These are phyloP conservation scores for Capreolus pygargus DNA, from an alignment of 2,113 vertebrate species.

Conservation along the genomic window DNA sequence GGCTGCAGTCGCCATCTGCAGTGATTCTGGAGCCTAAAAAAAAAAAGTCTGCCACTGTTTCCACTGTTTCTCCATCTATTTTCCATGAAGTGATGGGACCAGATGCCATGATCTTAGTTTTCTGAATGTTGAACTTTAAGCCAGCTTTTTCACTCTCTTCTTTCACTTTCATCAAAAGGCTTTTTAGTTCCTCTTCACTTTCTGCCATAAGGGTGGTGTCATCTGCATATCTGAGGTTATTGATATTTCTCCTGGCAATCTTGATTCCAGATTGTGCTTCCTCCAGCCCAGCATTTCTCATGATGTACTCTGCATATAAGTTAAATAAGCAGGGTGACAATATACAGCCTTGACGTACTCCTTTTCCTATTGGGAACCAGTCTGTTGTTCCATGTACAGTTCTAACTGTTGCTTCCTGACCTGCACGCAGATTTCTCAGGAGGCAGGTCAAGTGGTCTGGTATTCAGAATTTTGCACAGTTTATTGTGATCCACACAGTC, in stretches of 20 bases:
- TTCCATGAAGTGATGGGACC: accelerated
- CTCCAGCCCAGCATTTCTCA: not conserved
- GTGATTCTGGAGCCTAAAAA: accelerated
- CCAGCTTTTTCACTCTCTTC: not conserved
- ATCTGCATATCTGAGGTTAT: too few species aligned
- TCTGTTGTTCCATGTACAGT: not conserved
- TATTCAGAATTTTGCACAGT: not conserved
- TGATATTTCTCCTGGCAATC: not conserved
- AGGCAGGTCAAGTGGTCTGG: not conserved
- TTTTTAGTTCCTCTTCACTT: too few species aligned
- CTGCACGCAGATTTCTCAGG: not conserved
- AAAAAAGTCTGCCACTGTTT: not conserved
- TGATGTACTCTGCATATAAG: not conserved
- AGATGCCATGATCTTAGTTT: not conserved
- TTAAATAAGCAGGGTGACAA: not conserved
- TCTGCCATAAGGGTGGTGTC: too few species aligned
- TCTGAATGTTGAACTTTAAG: not conserved
- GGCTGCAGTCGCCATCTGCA: not conserved
- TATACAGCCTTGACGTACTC: not conserved
- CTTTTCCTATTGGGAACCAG: not conserved
- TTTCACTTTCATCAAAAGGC: too few species aligned
- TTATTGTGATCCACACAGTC: not conserved
- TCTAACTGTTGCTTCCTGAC: not conserved
- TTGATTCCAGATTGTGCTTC: not conserved
- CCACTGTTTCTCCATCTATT: not conserved